phyloP scores from a whole-genome alignment of 2,888 invertebrate species.

The Pachycephus smyrnensis region DNA sequence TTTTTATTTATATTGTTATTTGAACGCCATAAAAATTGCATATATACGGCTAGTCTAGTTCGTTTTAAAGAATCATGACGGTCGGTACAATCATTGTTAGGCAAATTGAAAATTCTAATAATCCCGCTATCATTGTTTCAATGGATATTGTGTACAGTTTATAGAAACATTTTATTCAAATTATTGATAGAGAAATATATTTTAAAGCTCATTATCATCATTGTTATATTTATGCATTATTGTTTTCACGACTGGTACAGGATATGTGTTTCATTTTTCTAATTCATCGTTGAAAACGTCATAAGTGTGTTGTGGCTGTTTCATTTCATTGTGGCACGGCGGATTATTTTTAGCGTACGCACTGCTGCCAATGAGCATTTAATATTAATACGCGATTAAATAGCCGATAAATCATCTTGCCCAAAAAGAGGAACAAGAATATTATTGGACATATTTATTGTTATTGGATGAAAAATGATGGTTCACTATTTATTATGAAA shows the following conservation, averaged over 20 bases:
- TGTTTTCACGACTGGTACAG: not conserved
- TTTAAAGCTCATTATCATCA: not conserved
- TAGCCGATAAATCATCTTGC: not conserved
- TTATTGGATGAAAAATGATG: not conserved
- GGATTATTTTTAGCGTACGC: not conserved
- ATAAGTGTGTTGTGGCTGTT: too few species aligned
- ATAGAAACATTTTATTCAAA: constrained; percentile 29
- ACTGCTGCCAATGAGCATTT: not conserved
- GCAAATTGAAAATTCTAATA: not conserved
- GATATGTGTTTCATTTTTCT: not conserved
- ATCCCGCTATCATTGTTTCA: constrained; percentile 19
- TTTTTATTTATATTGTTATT: not conserved
- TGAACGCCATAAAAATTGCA: not conserved
- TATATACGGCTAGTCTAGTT: not conserved
- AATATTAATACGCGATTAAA: not conserved
- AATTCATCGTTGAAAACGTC: too few species aligned
- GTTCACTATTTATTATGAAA: not conserved
- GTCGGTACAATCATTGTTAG: not conserved
- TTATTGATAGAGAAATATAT: constrained; percentile 2
- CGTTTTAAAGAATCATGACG: not conserved
- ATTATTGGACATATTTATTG: not conserved
- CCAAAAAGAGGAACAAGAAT: not conserved
- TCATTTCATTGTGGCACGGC: too few species aligned
- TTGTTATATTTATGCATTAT: not conserved
- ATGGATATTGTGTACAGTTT: constrained; percentile 26